Percentiles rank a stretch among this genome's conserved stretches.
Conservation (phyloP, 2,797 vertebrate genomes). For the Diplodus sargus region DNA sequence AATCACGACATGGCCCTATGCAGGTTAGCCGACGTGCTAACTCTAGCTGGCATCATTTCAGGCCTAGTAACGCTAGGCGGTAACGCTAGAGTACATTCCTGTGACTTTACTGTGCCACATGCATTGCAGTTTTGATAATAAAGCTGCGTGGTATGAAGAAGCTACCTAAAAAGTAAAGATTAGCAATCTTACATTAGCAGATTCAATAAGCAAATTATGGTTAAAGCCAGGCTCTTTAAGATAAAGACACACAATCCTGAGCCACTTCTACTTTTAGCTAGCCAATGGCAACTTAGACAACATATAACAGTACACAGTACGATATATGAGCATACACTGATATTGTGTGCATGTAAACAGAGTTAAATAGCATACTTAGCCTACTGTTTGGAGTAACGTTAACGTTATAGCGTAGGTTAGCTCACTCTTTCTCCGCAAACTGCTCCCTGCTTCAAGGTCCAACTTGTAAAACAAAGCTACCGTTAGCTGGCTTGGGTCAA, state of each 20-base stretch:
- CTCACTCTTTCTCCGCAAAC: conserved; percentile 19
- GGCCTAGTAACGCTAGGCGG: not conserved
- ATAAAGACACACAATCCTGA: not conserved
- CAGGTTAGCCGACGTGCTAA: conserved; percentile 44
- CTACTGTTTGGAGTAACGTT: not conserved
- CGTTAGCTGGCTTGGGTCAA: not conserved
- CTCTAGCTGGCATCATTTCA: not conserved
- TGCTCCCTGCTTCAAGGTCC: not conserved
- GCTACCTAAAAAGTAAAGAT: not conserved
- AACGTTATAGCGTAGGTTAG: not conserved
- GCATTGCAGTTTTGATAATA: not conserved
- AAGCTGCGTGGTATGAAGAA: accelerated
- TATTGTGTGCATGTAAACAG: not conserved
- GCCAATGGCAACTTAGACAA: not conserved
- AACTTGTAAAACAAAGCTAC: conserved; percentile 5
- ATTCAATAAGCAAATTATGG: accelerated
- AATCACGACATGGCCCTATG: not conserved
- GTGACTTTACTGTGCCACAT: not conserved
- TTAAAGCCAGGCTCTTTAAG: accelerated
- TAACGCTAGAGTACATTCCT: accelerated
- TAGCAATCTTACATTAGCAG: not conserved
- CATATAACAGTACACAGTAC: not conserved
- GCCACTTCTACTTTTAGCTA: not conserved
- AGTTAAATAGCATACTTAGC: not conserved
- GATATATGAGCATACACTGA: not conserved